Conservation (phyloP, 2,888 invertebrate genomes). For the Stenotaenia linearis region DNA sequence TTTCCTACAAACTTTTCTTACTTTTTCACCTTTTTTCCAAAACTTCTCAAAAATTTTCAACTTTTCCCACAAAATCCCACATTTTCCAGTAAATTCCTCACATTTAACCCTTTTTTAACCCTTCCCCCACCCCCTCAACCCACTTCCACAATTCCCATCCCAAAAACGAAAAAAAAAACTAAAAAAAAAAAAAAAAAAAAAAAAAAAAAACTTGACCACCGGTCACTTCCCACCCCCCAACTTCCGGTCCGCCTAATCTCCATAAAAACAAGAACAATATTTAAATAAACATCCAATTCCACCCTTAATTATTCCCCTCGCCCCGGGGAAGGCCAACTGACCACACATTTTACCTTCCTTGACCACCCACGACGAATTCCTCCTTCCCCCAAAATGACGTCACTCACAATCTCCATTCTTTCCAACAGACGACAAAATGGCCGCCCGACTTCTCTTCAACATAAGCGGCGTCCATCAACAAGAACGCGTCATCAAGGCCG, state of each 20-base stretch:
- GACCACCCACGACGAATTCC: not conserved
- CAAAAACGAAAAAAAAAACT: too few species aligned
- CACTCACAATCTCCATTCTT: not conserved
- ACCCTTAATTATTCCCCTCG: not conserved
- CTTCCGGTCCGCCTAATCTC: not conserved
- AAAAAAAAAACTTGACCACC: not conserved
- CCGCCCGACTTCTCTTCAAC: slow-evolving; percentile 45
- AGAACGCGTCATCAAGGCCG: slow-evolving; percentile 46
- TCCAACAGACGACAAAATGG: not conserved
- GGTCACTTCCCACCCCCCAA: not conserved
- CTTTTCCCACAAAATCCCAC: too few species aligned
- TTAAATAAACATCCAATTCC: not conserved
- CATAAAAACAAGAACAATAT: not conserved
- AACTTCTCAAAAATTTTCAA: too few species aligned
- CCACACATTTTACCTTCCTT: not conserved
- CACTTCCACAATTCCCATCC: too few species aligned
- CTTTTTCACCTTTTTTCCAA: too few species aligned
- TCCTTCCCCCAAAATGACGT: not conserved
- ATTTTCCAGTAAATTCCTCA: too few species aligned
- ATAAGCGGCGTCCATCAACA: slow-evolving; percentile 44
- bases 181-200: too few species aligned
- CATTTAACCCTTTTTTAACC: too few species aligned
- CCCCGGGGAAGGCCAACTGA: not conserved
- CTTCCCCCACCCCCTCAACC: too few species aligned
- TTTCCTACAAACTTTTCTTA: too few species aligned